A percentile compares a stretch with the other conserved stretches of the same genome.
Evolutionary conservation across 2,113 vertebrate species (phyloP).

Genomic region (Cromileptes altivelis): DNA sequence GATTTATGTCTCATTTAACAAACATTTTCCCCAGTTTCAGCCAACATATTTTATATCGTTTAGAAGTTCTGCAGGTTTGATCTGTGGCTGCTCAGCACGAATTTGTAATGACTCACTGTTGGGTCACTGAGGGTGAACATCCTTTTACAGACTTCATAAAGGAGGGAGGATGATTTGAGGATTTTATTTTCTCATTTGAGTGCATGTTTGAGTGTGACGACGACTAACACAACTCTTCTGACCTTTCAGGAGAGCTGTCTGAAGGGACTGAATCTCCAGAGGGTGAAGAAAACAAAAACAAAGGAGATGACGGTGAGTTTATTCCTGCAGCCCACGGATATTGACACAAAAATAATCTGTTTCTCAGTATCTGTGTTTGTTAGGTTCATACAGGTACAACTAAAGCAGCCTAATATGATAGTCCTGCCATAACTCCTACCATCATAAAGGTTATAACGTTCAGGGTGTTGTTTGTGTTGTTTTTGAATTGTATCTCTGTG

Average conservation of each 20-base stretch:
- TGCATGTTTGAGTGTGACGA: conserved; percentile 1
- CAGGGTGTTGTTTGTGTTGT: background rate
- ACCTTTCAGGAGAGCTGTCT: conserved; percentile 78
- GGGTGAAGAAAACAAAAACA: conserved; percentile 70
- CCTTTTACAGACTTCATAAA: background rate
- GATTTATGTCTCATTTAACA: background rate
- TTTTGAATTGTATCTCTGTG: too few species aligned
- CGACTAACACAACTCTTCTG: background rate
- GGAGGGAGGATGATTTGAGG: background rate
- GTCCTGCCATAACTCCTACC: too few species aligned
- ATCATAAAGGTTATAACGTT: background rate
- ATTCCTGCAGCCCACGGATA: background rate
- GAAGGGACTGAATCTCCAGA: conserved; percentile 75
- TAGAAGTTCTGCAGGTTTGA: background rate
- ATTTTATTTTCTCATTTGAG: background rate
- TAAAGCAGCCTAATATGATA: background rate
- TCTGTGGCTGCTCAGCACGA: background rate
- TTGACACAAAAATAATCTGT: conserved; percentile 6
- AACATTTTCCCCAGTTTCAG: background rate
- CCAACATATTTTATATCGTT: background rate
- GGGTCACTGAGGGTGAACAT: background rate
- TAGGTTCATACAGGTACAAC: background rate
- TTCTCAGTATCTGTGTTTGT: background rate
- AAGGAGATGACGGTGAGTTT: conserved; percentile 73
- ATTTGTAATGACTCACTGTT: background rate